Base-by-base conservation (phyloP, 1,140 invertebrate species). In the Apis laboriosa region DNA sequence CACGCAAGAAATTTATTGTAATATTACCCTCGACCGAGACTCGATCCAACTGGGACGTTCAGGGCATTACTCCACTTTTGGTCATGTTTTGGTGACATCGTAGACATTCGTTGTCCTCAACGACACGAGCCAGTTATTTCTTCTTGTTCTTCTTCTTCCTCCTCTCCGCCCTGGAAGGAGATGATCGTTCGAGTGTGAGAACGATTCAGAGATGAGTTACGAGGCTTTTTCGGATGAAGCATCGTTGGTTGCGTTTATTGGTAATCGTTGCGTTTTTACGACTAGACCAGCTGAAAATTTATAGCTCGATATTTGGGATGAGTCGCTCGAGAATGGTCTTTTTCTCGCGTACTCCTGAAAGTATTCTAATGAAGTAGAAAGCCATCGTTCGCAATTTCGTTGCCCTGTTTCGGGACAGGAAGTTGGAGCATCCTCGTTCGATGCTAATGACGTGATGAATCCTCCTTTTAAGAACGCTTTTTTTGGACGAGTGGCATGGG, bases 281-380 rank as follows among this genome's bases (percentile, higher is more conserved):
- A 55, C 9, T 49, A 17, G 19, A 43, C n/a, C 11, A 53, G 24
- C 17, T 1, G 49, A 21, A n/a, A 67, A 79, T 79, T 79, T 49
- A 80, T 17, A 21, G 7, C 1, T 3, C 1, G 28, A 13, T 15
- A 34, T 56, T 43, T 53, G 21, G 64, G 70, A 64, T 13, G 19
- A 9, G 21, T 55, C 55, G 51, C 28, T 12, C 17, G 60, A 15
- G 19, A n/a, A 56, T 49, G 19, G 0, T n/a, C 1, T 72, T 55
- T 17, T 70, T 82, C 80, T 82, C 70, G 28, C 55, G 64, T 82
- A 17, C 28, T 55, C 64, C 56, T n/a, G 49, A 11, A 70, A 60
- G 24, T 77, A 82, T 82, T 77, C 73, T 82, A 70, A 82, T 77
- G 64, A 82, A 74, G 61, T 60, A 64, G 49, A 77, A 55, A 82